Evolutionary conservation across 2,888 invertebrate genomes (phyloP).

Genomic region (Drosophila borborema): DNA sequence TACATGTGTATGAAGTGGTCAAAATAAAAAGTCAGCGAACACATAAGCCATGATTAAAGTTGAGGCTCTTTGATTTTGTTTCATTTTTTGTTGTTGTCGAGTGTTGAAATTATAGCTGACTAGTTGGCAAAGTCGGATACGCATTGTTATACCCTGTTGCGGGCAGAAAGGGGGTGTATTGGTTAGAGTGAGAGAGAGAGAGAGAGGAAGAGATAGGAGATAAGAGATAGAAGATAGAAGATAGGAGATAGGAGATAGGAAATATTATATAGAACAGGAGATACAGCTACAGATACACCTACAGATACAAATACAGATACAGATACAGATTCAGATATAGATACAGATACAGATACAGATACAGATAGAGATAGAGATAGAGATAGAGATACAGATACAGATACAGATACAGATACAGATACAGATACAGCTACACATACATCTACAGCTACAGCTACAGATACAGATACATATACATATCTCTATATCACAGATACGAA

Average conservation of each 20-base stretch:
- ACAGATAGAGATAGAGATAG: not conserved
- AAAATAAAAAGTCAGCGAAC: conserved; percentile 33
- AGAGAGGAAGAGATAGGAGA: no score
- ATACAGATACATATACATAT: not conserved
- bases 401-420: not conserved
- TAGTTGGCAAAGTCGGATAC: conserved; percentile 31
- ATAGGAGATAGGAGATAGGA: no score
- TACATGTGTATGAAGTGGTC: conserved; percentile 25
- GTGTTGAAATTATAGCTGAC: conserved; percentile 34
- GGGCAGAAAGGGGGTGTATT: not conserved
- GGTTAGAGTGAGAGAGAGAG: not conserved
- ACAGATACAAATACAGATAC: not conserved
- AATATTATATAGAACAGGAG: not conserved
- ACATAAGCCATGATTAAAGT: conserved; percentile 46
- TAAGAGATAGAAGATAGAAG: no score
- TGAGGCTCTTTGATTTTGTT: conserved; percentile 11
- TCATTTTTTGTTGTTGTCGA: conserved; percentile 18
- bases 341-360: not conserved
- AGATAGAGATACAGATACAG: not conserved
- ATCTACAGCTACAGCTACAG: not conserved
- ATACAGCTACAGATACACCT: not conserved
- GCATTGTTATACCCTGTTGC: conserved; percentile 40
- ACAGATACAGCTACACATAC: not conserved
- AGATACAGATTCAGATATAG: not conserved
- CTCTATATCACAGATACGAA: not conserved